phyloP scores from a whole-genome alignment of 2,888 invertebrate genomes.

The Hofmannophila pseudospretella region DNA sequence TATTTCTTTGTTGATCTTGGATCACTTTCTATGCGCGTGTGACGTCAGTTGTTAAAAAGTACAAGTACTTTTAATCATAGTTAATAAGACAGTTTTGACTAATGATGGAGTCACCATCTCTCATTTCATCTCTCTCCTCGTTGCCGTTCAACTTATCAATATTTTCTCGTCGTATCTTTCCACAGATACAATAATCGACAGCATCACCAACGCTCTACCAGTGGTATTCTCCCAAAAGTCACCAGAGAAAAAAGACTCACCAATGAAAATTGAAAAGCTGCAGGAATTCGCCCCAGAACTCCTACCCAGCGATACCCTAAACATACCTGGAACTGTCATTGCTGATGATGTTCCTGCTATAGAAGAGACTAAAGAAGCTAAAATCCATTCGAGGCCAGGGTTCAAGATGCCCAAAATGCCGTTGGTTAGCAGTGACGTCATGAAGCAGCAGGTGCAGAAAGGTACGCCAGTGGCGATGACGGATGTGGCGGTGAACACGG shows the following conservation, averaged over 20 bases:
- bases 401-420: constrained; percentile 66
- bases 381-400: constrained; percentile 12
- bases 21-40: too few species aligned
- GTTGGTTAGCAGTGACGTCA: constrained; percentile 46
- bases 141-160: too few species aligned
- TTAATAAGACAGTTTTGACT: too few species aligned
- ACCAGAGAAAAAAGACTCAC: constrained; percentile 40
- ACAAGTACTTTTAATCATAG: too few species aligned
- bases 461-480: constrained; percentile 28
- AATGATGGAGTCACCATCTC: too few species aligned
- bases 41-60: too few species aligned
- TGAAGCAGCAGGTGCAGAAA: constrained; percentile 42
- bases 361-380: constrained; percentile 11
- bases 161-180: constrained; percentile 17
- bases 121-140: too few species aligned
- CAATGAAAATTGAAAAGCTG: constrained; percentile 46
- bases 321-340: constrained; percentile 19
- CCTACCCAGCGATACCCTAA: constrained; percentile 39
- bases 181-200: constrained; percentile 58
- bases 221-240: constrained; percentile 43
- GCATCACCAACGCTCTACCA: constrained; percentile 57
- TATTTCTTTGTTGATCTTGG: too few species aligned
- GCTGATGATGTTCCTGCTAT: constrained; percentile 15
- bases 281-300: constrained; percentile 55
- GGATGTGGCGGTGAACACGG: constrained; percentile 53